phyloP scores from a whole-genome alignment of 1,140 invertebrate species.

The Glomeris maerens region DNA sequence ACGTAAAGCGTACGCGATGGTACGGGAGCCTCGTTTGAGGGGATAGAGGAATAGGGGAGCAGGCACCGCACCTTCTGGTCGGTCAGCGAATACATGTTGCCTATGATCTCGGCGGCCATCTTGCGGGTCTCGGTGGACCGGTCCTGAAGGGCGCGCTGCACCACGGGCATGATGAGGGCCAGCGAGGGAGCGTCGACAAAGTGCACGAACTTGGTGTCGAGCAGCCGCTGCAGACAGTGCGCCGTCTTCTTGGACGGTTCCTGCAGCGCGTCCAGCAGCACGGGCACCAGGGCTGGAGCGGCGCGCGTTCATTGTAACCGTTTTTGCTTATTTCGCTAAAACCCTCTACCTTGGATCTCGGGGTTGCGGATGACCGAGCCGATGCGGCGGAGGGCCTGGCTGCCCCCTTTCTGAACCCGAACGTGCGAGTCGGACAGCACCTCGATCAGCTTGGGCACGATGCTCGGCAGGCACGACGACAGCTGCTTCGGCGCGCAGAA shows the following conservation, averaged over 20 bases:
- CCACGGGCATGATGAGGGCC: slow-evolving; percentile 97
- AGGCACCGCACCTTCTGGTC: slow-evolving; percentile 62
- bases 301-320: slow-evolving; percentile 10
- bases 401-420: slow-evolving; percentile 93
- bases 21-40: not conserved
- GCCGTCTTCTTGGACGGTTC: slow-evolving; percentile 94
- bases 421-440: slow-evolving; percentile 93
- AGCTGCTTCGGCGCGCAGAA: slow-evolving; percentile 97
- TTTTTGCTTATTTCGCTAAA: not conserved
- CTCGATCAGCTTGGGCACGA: slow-evolving; percentile 96
- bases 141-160: slow-evolving; percentile 92
- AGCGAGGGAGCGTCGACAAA: slow-evolving; percentile 98
- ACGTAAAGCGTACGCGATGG: not conserved
- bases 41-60: not conserved
- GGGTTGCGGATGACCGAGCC: slow-evolving; percentile 96
- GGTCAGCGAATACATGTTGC: slow-evolving; percentile 98
- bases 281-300: slow-evolving; percentile 64
- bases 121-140: slow-evolving; percentile 92
- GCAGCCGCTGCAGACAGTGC: slow-evolving; percentile 70
- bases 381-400: slow-evolving; percentile 87
- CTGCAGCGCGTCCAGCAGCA: slow-evolving; percentile 79
- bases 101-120: slow-evolving; percentile 96
- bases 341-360: slow-evolving; percentile 74
- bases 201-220: slow-evolving; percentile 97
- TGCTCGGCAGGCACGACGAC: slow-evolving; percentile 90